phyloP scores from a whole-genome alignment of 2,797 vertebrate species.

The Mycteria americana region DNA sequence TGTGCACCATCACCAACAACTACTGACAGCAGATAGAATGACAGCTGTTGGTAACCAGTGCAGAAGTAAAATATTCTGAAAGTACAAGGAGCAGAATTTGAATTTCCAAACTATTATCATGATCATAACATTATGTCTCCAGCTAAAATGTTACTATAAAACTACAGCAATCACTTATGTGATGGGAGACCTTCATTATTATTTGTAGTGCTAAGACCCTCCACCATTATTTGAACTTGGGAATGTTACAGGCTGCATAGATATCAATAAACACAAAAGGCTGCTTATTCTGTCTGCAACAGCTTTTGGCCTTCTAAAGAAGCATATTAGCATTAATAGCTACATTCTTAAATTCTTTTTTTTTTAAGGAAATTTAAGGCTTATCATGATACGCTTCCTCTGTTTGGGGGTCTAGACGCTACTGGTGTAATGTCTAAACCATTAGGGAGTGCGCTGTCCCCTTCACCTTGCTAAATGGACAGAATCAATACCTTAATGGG shows the following conservation, averaged over 20 bases:
- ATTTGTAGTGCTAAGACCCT: not conserved
- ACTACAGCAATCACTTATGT: not conserved
- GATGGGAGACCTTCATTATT: not conserved
- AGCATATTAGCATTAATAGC: not conserved
- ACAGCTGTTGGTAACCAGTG: not conserved
- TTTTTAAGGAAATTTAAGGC: not conserved
- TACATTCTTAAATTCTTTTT: not conserved
- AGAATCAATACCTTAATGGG: constrained; percentile 75
- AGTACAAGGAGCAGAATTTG: not conserved
- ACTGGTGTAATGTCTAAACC: constrained; percentile 43
- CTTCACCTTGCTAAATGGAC: constrained; percentile 62
- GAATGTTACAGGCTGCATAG: not conserved
- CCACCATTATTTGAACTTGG: not conserved
- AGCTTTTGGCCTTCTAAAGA: not conserved
- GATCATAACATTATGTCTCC: not conserved
- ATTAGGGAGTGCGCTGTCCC: constrained; percentile 28
- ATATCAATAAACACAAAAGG: not conserved
- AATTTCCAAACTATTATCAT: not conserved
- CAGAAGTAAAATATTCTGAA: not conserved
- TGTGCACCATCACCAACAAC: not conserved
- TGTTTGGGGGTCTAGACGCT: not conserved
- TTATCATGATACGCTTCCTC: not conserved
- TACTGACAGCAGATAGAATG: not conserved
- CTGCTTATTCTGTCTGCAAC: not conserved
- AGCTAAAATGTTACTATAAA: not conserved